Conservation (phyloP, 2,797 vertebrate species). For the Pantherophis vulpinus region DNA sequence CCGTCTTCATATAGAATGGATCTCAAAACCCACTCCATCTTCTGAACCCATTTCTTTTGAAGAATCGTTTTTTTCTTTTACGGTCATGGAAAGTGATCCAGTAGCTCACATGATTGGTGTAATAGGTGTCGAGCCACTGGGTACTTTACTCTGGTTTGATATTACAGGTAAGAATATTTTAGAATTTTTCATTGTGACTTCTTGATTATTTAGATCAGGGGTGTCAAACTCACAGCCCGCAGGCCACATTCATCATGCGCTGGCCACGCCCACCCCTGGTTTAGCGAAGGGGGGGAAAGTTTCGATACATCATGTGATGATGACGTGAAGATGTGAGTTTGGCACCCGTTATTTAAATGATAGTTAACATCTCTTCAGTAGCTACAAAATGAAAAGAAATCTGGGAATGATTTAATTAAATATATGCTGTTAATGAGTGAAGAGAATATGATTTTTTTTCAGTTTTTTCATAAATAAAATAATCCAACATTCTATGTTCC, state of each 20-base stretch:
- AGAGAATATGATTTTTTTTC: neutral
- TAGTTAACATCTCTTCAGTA: neutral
- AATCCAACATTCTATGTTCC: neutral
- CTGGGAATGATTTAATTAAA: neutral
- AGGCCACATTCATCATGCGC: too few relatives aligned
- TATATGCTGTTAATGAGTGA: neutral
- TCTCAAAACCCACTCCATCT: constrained; percentile 82
- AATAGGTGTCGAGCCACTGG: constrained; percentile 84
- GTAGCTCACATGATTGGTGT: constrained; percentile 97
- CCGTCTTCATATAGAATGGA: constrained; percentile 96
- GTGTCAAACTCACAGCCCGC: too few relatives aligned
- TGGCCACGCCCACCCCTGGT: too few relatives aligned
- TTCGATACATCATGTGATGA: too few relatives aligned
- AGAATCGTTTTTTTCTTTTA: constrained; percentile 87
- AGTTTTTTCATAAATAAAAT: neutral
- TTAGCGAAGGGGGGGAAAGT: too few relatives aligned
- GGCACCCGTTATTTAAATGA: neutral
- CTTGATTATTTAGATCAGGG: neutral
- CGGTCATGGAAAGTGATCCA: constrained; percentile 96
- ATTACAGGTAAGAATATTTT: constrained; percentile 85
- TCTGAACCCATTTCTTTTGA: constrained; percentile 84
- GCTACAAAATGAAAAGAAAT: neutral
- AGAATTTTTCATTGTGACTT: constrained; percentile 45
- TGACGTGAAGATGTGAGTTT: too few relatives aligned
- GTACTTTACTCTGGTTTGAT: constrained; percentile 92